These are phyloP conservation scores for Protobothrops flavoviridis DNA, from an alignment of 2,113 vertebrate species.

Conservation along the genomic window DNA sequence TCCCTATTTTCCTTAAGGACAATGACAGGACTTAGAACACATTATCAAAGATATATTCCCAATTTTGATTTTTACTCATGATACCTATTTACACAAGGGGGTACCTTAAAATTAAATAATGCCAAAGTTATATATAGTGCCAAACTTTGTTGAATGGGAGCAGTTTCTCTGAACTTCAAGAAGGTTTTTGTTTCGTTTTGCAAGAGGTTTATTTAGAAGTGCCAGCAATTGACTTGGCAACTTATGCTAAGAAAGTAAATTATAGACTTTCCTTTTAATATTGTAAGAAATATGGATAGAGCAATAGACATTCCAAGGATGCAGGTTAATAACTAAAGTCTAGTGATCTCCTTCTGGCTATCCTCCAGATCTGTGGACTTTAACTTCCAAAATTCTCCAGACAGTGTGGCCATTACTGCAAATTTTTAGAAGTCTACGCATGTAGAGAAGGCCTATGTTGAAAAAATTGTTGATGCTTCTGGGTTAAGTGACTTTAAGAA, in stretches of 20 bases:
- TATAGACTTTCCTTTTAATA: background rate
- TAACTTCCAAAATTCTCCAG: background rate
- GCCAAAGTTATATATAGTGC: background rate
- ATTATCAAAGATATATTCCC: background rate
- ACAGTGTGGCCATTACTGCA: background rate
- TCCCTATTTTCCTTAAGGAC: background rate
- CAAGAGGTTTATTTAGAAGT: background rate
- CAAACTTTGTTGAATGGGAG: background rate
- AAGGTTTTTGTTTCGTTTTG: background rate
- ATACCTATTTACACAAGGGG: background rate
- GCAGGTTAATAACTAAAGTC: background rate
- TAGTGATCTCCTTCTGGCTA: background rate
- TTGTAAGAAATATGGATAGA: background rate
- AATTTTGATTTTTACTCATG: background rate
- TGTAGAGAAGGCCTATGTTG: background rate
- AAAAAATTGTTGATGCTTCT: background rate
- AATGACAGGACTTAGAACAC: background rate
- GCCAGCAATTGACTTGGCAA: background rate
- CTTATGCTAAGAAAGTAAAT: background rate
- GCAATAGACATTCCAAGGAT: background rate
- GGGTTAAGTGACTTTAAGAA: background rate
- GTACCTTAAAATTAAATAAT: background rate
- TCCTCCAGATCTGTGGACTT: background rate
- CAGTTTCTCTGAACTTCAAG: background rate
- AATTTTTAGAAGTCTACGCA: background rate